Conservation (phyloP, 2,797 vertebrate species). For the Ctenopoma multispine region DNA sequence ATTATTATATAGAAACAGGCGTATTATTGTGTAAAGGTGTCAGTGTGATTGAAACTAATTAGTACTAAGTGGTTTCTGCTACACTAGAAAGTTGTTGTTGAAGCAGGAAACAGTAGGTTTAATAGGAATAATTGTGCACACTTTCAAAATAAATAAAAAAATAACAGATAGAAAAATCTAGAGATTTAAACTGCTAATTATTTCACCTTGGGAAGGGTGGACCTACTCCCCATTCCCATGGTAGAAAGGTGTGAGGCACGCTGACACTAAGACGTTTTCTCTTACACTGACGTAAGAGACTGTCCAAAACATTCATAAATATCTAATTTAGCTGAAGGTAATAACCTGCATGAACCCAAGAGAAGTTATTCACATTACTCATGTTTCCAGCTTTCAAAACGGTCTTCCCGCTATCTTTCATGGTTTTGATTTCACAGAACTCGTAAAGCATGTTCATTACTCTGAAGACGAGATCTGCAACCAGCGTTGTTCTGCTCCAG, state of each 20-base stretch:
- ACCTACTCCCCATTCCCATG: not conserved
- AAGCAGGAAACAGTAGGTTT: too few relatives aligned
- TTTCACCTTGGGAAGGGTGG: not conserved
- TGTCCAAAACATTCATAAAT: not conserved
- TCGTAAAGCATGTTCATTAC: conserved; percentile 32
- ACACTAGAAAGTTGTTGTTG: too few relatives aligned
- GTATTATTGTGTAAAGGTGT: not conserved
- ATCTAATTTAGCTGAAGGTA: not conserved
- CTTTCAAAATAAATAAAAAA: not conserved
- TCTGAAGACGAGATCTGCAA: conserved; percentile 17
- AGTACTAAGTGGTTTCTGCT: not conserved
- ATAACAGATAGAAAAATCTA: not conserved
- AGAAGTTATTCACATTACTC: not conserved
- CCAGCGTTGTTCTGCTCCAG: conserved; percentile 37
- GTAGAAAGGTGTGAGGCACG: not conserved
- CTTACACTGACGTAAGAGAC: not conserved
- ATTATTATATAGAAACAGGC: not conserved
- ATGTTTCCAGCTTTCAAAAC: conserved; percentile 14
- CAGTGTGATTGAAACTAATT: not conserved
- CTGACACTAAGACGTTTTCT: too few relatives aligned
- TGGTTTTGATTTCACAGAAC: conserved; percentile 1
- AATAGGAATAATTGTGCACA: not conserved
- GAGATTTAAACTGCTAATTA: not conserved
- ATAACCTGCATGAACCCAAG: not conserved
- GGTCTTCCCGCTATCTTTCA: conserved; percentile 11